A percentile compares a stretch with the other conserved stretches of the same genome.
Evolutionary conservation across 2,888 invertebrate genomes (phyloP).

Genomic region (Tiliacea citrago): DNA sequence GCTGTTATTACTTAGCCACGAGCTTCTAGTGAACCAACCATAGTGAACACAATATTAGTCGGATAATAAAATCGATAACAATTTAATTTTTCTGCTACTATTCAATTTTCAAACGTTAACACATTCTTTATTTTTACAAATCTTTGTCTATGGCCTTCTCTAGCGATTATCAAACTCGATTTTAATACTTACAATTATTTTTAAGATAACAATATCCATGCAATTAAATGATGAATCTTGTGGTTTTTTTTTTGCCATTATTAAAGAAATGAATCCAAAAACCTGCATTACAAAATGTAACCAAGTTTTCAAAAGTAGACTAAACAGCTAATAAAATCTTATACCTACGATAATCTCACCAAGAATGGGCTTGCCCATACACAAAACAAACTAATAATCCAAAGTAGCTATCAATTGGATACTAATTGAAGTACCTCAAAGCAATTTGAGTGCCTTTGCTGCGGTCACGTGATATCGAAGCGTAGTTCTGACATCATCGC

Average conservation of each 20-base stretch:
- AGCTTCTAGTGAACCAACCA: too few species aligned
- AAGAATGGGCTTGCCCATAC: background rate
- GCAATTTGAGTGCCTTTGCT: constrained; percentile 67
- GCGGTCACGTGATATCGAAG: constrained; percentile 66
- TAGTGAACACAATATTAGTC: too few species aligned
- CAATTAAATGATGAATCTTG: background rate
- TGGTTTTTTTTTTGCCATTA: background rate
- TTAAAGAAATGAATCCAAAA: background rate
- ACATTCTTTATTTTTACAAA: too few species aligned
- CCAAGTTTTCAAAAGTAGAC: background rate
- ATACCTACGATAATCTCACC: background rate
- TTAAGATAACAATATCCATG: background rate
- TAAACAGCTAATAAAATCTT: background rate
- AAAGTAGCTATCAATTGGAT: constrained; percentile 56
- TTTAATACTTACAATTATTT: too few species aligned
- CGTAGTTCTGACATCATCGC: constrained; percentile 50
- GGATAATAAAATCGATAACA: too few species aligned
- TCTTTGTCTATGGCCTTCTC: too few species aligned
- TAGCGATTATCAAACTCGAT: too few species aligned
- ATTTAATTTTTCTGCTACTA: too few species aligned
- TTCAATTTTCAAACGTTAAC: too few species aligned
- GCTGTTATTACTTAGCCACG: too few species aligned
- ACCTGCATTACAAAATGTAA: background rate
- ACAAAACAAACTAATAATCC: constrained; percentile 47
- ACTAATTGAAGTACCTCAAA: constrained; percentile 68